A percentile compares a stretch with the other conserved stretches of the same genome.
These are phyloP conservation scores for Noctuana brunneofusca DNA, from an alignment of 2,888 invertebrate genomes.

Conservation along the genomic window DNA sequence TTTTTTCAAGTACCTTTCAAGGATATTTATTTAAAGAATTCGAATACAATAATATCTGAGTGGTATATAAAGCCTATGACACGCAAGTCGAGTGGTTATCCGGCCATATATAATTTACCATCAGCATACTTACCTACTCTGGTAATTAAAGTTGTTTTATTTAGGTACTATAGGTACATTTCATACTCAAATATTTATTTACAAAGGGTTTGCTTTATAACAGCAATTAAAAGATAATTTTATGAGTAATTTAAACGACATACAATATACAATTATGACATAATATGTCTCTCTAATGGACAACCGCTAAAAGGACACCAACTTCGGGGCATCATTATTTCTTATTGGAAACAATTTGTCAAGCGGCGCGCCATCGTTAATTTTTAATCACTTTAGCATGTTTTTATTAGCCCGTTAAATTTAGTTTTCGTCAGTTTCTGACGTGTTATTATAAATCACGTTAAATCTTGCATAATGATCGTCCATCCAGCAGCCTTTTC, in stretches of 20 bases:
- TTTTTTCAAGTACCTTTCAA: conserved; percentile 26
- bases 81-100: not conserved
- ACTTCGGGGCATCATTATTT: conserved; percentile 15
- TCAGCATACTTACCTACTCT: not conserved
- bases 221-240: conserved; percentile 6
- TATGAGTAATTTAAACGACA: conserved; percentile 4
- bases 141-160: not conserved
- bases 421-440: conserved; percentile 8
- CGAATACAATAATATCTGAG: conserved; percentile 8
- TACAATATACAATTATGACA: conserved; percentile 18
- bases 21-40: conserved; percentile 28
- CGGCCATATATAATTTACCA: not conserved
- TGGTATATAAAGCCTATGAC: conserved; percentile 24
- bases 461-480: too few species aligned
- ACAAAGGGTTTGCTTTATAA: not conserved
- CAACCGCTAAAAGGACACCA: conserved; percentile 10
- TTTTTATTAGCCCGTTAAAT: conserved; percentile 1
- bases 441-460: too few species aligned
- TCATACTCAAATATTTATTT: not conserved
- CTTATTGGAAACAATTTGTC: conserved; percentile 29
- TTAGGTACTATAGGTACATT: conserved; percentile 10
- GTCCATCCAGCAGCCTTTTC: too few species aligned
- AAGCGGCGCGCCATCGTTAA: conserved; percentile 1
- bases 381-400: conserved; percentile 16
- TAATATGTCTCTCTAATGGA: conserved; percentile 18